phyloP scores from a whole-genome alignment of 2,797 vertebrate species.

The Tapera naevia region DNA sequence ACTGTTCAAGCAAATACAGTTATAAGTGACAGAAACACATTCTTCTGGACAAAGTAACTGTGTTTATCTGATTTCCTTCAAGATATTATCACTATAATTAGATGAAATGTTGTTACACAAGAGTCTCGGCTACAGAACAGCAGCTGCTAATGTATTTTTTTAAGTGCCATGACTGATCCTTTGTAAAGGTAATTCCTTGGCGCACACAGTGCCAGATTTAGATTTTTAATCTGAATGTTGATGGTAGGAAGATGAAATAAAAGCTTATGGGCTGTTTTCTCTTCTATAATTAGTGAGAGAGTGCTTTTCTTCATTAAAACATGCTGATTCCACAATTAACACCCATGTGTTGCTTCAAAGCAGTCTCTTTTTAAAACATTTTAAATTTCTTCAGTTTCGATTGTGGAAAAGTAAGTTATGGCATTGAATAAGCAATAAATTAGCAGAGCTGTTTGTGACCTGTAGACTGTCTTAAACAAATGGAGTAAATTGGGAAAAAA shows the following conservation, averaged over 20 bases:
- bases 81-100: neutral
- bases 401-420: neutral
- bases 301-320: neutral
- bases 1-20: neutral
- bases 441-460: neutral
- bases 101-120: neutral
- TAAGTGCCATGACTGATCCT: neutral
- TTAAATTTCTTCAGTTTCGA: neutral
- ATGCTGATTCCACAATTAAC: no score
- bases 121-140: neutral
- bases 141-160: neutral
- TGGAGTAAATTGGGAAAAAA: neutral
- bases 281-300: neutral
- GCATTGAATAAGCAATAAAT: neutral
- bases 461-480: neutral
- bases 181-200: neutral
- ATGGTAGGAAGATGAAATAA: neutral
- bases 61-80: neutral
- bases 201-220: neutral
- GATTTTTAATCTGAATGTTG: neutral
- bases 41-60: neutral
- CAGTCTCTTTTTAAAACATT: neutral
- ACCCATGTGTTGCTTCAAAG: neutral
- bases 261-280: neutral
- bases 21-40: neutral